Percentiles rank a stretch among this genome's conserved stretches.
phyloP scores from a whole-genome alignment of 2,113 vertebrate genomes.

The Ancistrus triradiatus region DNA sequence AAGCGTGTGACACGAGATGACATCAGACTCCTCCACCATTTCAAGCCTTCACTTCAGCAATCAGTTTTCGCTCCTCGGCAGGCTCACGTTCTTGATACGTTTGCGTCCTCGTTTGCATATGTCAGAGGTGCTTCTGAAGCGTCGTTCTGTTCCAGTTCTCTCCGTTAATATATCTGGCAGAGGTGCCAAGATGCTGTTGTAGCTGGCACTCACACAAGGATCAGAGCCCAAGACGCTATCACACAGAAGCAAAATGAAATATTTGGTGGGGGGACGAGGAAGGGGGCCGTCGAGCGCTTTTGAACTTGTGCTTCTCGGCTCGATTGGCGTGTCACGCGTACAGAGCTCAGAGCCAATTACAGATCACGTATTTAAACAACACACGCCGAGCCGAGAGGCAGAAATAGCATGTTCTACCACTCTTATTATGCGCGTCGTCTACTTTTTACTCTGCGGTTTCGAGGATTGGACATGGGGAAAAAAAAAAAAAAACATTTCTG shows the following conservation, averaged over 20 bases:
- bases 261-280: conserved; percentile 38
- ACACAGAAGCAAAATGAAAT: conserved; percentile 60
- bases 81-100: conserved; percentile 63
- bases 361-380: not conserved
- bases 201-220: conserved; percentile 62
- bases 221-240: conserved; percentile 59
- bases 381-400: not conserved
- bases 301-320: not conserved
- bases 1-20: too few relatives aligned
- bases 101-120: conserved; percentile 71
- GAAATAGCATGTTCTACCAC: not conserved
- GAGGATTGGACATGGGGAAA: not conserved
- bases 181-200: conserved; percentile 66
- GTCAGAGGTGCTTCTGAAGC: conserved; percentile 64
- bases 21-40: too few relatives aligned
- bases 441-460: not conserved
- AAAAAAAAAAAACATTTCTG: too few relatives aligned
- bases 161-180: conserved; percentile 71
- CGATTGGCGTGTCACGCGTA: conserved; percentile 4
- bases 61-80: not conserved
- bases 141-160: conserved; percentile 70
- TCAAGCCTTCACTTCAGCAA: too few relatives aligned
- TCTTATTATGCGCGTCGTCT: not conserved
- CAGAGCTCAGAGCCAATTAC: conserved; percentile 21
- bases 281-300: not conserved